Percentiles rank a stretch among this genome's conserved stretches.
Evolutionary conservation across 2,888 invertebrate species (phyloP).

Genomic region (Prosapia bicincta): DNA sequence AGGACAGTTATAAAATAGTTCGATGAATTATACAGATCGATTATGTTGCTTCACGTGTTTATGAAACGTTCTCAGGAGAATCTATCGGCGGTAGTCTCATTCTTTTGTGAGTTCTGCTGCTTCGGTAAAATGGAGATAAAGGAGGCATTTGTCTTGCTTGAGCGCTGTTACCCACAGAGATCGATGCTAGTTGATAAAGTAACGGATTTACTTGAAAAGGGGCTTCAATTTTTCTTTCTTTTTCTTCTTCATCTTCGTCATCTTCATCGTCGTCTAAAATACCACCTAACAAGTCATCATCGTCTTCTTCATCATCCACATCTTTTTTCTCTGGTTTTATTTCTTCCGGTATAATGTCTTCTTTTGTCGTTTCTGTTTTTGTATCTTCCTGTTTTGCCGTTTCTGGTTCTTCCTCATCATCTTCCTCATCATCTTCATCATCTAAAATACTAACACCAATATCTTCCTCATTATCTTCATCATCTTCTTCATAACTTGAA

Average conservation of each 20-base stretch:
- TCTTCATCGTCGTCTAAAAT: conserved; percentile 33
- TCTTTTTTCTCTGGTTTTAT: conserved; percentile 3
- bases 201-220: conserved; percentile 18
- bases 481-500: conserved; percentile 10
- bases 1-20: too few species aligned
- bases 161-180: conserved; percentile 4
- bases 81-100: conserved; percentile 38
- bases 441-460: conserved; percentile 39
- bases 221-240: conserved; percentile 15
- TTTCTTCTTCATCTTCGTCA: conserved; percentile 31
- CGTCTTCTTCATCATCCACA: conserved; percentile 14
- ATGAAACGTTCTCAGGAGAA: not conserved
- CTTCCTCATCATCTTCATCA: conserved; percentile 23
- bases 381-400: not conserved
- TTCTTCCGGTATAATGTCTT: not conserved
- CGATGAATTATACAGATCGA: too few species aligned
- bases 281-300: not conserved
- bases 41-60: not conserved
- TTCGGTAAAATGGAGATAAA: conserved; percentile 31
- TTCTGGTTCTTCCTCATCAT: too few species aligned
- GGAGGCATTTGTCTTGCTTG: conserved; percentile 14
- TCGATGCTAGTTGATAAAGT: conserved; percentile 12
- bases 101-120: conserved; percentile 39
- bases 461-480: conserved; percentile 3
- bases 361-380: not conserved